Evolutionary conservation across 2,888 invertebrate genomes (phyloP).

Genomic region (Nasonia oneida): DNA sequence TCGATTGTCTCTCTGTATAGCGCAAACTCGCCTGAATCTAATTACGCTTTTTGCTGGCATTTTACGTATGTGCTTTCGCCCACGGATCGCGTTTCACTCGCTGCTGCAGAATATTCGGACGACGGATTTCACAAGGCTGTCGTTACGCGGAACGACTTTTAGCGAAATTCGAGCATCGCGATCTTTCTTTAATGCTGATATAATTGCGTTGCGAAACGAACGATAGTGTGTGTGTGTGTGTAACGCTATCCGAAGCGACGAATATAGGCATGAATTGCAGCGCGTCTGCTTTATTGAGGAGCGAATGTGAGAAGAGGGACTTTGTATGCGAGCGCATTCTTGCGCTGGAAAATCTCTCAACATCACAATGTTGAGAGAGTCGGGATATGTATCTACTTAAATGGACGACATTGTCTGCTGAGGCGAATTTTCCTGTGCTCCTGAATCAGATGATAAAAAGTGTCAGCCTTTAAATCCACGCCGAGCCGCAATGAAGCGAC

Average conservation of each 20-base stretch:
- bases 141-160: conserved; percentile 31
- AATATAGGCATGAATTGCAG: background rate
- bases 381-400: background rate
- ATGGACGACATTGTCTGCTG: background rate
- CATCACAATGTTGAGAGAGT: background rate
- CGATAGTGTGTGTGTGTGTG: background rate
- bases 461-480: background rate
- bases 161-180: conserved; percentile 28
- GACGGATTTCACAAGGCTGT: conserved; percentile 33
- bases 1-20: background rate
- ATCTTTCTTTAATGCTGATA: conserved; percentile 3
- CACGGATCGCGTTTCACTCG: background rate
- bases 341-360: background rate
- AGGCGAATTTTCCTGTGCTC: background rate
- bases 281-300: background rate
- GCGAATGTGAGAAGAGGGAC: background rate
- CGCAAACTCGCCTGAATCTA: background rate
- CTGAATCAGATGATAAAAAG: background rate
- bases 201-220: background rate
- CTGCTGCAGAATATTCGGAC: conserved; percentile 12
- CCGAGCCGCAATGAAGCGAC: background rate
- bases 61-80: background rate
- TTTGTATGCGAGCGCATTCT: background rate
- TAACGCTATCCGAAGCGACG: background rate
- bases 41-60: background rate